Conservation (phyloP, 2,113 vertebrate species). For the Struthio camelus region DNA sequence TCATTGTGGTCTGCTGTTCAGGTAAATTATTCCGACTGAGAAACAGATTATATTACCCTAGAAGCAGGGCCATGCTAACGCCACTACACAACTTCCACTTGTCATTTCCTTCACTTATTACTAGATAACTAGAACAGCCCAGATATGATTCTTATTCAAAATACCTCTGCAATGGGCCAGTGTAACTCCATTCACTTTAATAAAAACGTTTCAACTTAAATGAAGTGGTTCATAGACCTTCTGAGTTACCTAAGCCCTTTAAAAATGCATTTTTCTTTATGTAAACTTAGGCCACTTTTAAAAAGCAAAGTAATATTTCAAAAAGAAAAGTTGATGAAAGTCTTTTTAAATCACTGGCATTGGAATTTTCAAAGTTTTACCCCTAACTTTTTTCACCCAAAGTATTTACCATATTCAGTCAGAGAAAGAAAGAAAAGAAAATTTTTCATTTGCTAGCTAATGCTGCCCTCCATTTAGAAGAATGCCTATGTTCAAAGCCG, state of each 20-base stretch:
- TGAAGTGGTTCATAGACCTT: background rate
- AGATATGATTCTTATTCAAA: background rate
- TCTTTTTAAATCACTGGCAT: background rate
- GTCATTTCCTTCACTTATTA: background rate
- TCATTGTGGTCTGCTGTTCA: background rate
- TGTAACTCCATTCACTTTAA: background rate
- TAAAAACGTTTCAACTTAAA: background rate
- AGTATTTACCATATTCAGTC: background rate
- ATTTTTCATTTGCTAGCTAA: background rate
- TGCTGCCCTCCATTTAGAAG: background rate
- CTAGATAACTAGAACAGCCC: background rate
- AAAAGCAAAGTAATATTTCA: background rate
- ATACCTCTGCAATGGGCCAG: background rate
- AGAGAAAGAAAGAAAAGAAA: background rate
- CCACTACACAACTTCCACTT: background rate
- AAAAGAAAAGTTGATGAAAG: background rate
- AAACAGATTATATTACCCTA: background rate
- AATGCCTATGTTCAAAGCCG: background rate
- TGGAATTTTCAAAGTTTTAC: background rate
- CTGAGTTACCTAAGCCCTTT: background rate
- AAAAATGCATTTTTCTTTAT: background rate
- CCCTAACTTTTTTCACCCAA: background rate
- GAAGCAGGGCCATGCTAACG: background rate
- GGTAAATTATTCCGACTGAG: background rate
- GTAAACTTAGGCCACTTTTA: background rate